Evolutionary conservation across 2,888 invertebrate genomes (phyloP), one percentile per base, ranked within the genome.

Genomic region (Drosophila tripunctata): DNA sequence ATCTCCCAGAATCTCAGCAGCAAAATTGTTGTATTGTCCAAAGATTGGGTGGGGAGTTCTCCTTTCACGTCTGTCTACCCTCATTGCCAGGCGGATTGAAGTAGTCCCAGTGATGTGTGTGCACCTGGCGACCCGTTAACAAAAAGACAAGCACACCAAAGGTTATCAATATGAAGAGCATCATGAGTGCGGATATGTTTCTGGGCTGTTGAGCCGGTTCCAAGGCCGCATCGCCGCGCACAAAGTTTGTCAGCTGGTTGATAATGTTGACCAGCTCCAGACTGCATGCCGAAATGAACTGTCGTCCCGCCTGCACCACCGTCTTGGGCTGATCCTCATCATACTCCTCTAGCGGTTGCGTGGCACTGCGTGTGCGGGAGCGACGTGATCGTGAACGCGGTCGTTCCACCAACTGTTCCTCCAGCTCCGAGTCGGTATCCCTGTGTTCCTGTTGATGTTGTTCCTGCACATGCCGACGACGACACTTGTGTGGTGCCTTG

Each of bases 41-140:
- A 66, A 38, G 19, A 36, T 50, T 41, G 36, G n/a, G n/a, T 22
- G 35, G 17, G 30, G 45, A n/a, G n/a, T n/a, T n/a, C 48, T 52
- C 45, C 24, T 63, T 70, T 89, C 90, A 90, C 74, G 87, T 81
- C 57, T 85, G 83, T 55, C 90, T 81, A 35, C 91, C 91, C 48
- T 93, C 92, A 33, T 92, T 93, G 66, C 94, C 94, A 6, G 96
- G 96, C 8, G 96, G 96, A 92, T 96, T 96, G 83, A 96, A 96
- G 90, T 95, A 96, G 90, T 96, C 96, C 96, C 96, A 96, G 82
- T 96, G 96, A 89, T 96, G 95, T 80, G 95, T 94, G 89, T 96
- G 96, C 73, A 96, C 93, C 47, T 94, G 94, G 56, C 94, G 93
- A 71, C 94, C 94, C 65, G 95, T 94, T 63, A 95, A 93, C 48